Percentiles rank a stretch among this genome's conserved stretches.
Conservation (phyloP, 2,888 invertebrate genomes). For the Orchestes rusci region DNA sequence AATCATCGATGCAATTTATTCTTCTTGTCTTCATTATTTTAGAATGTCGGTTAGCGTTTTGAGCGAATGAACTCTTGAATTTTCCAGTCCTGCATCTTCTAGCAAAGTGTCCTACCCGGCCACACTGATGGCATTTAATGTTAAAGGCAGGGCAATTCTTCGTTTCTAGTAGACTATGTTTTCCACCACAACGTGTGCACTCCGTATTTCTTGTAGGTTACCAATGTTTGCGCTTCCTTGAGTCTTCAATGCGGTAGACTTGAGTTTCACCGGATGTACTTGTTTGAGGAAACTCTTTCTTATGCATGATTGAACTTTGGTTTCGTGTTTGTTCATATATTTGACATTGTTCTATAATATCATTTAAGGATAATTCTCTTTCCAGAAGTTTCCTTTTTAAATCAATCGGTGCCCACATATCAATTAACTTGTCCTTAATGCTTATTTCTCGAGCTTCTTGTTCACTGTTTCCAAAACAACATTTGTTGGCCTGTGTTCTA, state of each 20-base stretch:
- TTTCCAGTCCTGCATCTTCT: conserved; percentile 14
- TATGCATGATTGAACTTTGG: conserved; percentile 15
- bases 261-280: not conserved
- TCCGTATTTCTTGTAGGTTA: conserved; percentile 6
- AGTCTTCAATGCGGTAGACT: conserved; percentile 9
- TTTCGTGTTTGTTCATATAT: conserved; percentile 17
- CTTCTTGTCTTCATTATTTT: not conserved
- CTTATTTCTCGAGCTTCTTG: conserved; percentile 24
- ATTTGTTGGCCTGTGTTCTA: conserved; percentile 31
- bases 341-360: conserved; percentile 16
- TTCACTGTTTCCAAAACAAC: conserved; percentile 28
- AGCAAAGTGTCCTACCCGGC: conserved; percentile 20
- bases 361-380: too few relatives aligned
- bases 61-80: conserved; percentile 2
- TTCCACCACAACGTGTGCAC: conserved; percentile 18
- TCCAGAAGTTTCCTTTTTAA: conserved; percentile 10
- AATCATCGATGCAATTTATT: conserved; percentile 1
- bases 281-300: conserved; percentile 6
- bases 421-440: too few relatives aligned
- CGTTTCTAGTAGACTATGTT: conserved; percentile 1
- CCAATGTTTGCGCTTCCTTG: conserved; percentile 10
- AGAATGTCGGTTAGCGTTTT: not conserved
- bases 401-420: conserved; percentile 25
- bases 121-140: conserved; percentile 20
- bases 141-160: conserved; percentile 18